Conservation (phyloP, 1,140 invertebrate genomes). For the Neodiprion pinetum region DNA sequence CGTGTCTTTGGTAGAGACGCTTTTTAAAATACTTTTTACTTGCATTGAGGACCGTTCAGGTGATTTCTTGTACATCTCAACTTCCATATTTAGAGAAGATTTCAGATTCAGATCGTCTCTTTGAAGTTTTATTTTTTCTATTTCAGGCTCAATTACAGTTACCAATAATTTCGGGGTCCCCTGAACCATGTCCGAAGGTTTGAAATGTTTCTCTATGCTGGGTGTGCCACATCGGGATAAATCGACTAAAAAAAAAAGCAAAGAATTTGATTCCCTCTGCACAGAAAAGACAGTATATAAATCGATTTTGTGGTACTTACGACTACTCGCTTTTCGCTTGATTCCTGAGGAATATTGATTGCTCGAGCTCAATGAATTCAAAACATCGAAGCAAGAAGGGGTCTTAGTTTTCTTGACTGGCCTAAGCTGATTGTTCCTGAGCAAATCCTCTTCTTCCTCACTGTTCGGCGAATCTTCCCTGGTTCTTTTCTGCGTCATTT, state of each 20-base stretch:
- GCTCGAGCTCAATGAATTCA: conserved; percentile 58
- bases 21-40: background rate
- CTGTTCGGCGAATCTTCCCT: conserved; percentile 54
- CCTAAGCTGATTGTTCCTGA: conserved; percentile 43
- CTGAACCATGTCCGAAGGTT: conserved; percentile 40
- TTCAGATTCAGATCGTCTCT: conserved; percentile 32
- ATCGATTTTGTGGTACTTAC: conserved; percentile 13
- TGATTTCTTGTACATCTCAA: background rate
- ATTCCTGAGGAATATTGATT: conserved; percentile 46
- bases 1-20: background rate
- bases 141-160: background rate
- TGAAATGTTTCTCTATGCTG: conserved; percentile 57
- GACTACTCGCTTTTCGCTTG: conserved; percentile 57
- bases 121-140: conserved; percentile 18
- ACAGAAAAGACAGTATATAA: background rate
- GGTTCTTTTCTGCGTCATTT: conserved; percentile 54
- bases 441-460: conserved; percentile 50
- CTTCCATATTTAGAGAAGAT: background rate
- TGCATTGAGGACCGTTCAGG: background rate
- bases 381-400: conserved; percentile 57
- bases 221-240: conserved; percentile 50
- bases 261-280: background rate
- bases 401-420: conserved; percentile 54
- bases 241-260: conserved; percentile 40
- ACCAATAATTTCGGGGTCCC: conserved; percentile 25